phyloP scores from a whole-genome alignment of 2,113 vertebrate genomes.

The Rallus limicola region DNA sequence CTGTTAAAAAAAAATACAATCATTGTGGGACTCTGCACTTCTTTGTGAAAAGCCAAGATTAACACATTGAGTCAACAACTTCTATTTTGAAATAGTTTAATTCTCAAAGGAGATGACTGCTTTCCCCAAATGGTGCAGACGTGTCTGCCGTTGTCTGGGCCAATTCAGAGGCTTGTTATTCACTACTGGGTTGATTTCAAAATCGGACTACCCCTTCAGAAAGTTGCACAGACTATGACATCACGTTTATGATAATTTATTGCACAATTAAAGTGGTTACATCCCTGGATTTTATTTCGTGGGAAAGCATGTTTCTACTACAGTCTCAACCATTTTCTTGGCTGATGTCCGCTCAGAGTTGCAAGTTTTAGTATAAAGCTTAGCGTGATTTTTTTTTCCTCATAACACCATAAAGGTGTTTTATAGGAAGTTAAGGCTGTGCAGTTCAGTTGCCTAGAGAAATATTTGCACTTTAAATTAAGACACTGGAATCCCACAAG shows the following conservation, averaged over 20 bases:
- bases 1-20: neutral
- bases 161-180: slow-evolving; percentile 58
- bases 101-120: slow-evolving; percentile 36
- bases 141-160: slow-evolving; percentile 20
- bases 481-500: neutral
- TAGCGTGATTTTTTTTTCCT: neutral
- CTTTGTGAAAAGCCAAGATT: slow-evolving; percentile 25
- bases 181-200: slow-evolving; percentile 31
- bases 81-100: slow-evolving; percentile 51
- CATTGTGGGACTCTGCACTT: neutral
- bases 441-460: neutral
- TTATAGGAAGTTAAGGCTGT: neutral
- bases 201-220: slow-evolving; percentile 55
- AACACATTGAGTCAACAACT: slow-evolving; percentile 30
- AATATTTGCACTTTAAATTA: neutral
- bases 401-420: neutral
- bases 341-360: neutral
- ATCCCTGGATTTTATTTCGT: slow-evolving; percentile 29
- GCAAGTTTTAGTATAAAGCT: neutral
- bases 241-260: slow-evolving; percentile 47
- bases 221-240: slow-evolving; percentile 53
- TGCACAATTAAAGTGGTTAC: slow-evolving; percentile 43
- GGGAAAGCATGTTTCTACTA: slow-evolving; percentile 12
- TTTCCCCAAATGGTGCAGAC: slow-evolving; percentile 19
- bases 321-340: neutral